Evolutionary conservation across 2,797 vertebrate species (phyloP).

Genomic region (Cichlasoma orientale): DNA sequence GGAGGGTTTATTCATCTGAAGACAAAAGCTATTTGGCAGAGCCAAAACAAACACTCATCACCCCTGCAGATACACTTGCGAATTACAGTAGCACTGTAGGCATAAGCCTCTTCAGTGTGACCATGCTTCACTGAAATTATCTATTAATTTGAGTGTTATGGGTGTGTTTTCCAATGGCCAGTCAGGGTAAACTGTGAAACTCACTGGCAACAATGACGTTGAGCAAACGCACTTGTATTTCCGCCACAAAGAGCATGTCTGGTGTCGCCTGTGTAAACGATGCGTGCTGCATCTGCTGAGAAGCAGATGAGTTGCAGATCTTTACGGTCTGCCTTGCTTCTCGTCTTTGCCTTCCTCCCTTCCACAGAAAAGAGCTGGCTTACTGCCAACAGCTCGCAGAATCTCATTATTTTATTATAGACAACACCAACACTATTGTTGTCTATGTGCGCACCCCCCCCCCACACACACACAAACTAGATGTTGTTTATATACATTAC

Average conservation of each 20-base stretch:
- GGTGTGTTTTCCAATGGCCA: constrained; percentile 24
- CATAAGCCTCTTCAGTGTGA: constrained; percentile 14
- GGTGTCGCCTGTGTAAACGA: constrained; percentile 38
- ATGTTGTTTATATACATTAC: neutral
- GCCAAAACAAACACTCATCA: constrained; percentile 35
- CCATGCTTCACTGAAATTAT: constrained; percentile 31
- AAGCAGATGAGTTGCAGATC: constrained; percentile 66
- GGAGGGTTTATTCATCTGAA: constrained; percentile 23
- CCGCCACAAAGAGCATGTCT: constrained; percentile 31
- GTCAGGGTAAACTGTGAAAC: constrained; percentile 31
- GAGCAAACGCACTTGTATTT: constrained; percentile 37
- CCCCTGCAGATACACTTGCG: constrained; percentile 19
- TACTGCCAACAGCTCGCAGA: constrained; percentile 56
- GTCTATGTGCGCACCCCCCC: constrained; percentile 21
- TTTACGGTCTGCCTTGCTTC: constrained; percentile 49
- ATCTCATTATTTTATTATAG: constrained; percentile 70
- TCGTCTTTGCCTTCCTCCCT: constrained; percentile 62
- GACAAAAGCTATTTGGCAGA: constrained; percentile 5
- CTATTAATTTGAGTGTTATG: constrained; percentile 17
- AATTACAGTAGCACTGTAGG: constrained; percentile 23
- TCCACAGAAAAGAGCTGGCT: constrained; percentile 82
- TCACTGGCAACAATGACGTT: constrained; percentile 22
- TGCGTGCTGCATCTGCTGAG: constrained; percentile 57
- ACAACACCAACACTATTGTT: constrained; percentile 42
- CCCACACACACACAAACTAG: neutral